Percentiles rank a stretch among this genome's conserved stretches.
Conservation (phyloP, 2,113 vertebrate genomes). For the Trinectes maculatus region DNA sequence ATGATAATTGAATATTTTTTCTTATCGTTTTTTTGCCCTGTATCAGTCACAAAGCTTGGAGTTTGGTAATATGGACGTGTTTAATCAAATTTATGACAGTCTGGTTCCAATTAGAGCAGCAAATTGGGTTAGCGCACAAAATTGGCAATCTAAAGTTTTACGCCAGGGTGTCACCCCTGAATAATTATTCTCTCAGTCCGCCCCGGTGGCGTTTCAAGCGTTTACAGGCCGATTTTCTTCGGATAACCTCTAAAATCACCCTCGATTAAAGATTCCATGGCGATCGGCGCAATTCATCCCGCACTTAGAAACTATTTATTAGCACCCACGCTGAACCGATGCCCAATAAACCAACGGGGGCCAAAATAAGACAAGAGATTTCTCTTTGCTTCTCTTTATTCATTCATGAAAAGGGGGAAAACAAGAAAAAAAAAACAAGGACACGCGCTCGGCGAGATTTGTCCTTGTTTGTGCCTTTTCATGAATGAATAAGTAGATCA, state of each 20-base stretch:
- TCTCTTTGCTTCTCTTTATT: constrained; percentile 64
- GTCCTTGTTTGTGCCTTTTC: constrained; percentile 74
- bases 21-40: no score
- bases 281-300: constrained; percentile 14
- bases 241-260: constrained; percentile 22
- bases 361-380: constrained; percentile 28
- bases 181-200: not conserved
- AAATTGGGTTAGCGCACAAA: no score
- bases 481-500: constrained; percentile 72
- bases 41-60: no score
- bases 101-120: no score
- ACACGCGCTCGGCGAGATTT: constrained; percentile 46
- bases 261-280: constrained; percentile 1
- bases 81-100: no score
- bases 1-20: no score
- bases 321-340: constrained; percentile 38
- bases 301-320: constrained; percentile 40
- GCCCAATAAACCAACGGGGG: not conserved
- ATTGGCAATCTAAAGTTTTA: no score
- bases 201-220: constrained; percentile 9
- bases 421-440: constrained; percentile 60
- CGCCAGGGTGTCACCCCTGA: no score
- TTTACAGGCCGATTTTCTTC: constrained; percentile 4
- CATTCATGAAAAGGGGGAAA: constrained; percentile 62
- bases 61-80: no score